Conservation (phyloP, 2,888 invertebrate species). For the Dorcus hopei region DNA sequence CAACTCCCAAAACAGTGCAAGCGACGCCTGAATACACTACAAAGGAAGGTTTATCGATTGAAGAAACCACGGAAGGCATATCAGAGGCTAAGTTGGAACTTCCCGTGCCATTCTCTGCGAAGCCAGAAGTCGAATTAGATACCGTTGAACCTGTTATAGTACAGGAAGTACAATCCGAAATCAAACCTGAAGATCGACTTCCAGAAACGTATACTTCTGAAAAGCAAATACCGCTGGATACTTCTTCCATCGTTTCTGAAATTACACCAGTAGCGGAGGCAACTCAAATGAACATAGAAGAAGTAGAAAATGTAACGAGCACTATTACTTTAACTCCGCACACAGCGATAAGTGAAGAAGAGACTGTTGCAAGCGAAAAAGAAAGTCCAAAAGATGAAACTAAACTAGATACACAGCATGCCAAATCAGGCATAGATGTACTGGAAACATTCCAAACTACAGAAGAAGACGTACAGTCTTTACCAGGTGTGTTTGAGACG, state of each 20-base stretch:
- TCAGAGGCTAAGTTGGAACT: conserved; percentile 58
- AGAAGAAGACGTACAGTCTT: conserved; percentile 53
- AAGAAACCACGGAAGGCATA: conserved; percentile 55
- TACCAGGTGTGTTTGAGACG: conserved; percentile 49
- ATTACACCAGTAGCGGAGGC: conserved; percentile 50
- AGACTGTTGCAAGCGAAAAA: conserved; percentile 22
- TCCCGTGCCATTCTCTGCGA: conserved; percentile 51
- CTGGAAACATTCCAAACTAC: conserved; percentile 42
- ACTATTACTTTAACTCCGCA: conserved; percentile 48
- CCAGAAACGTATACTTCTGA: conserved; percentile 77
- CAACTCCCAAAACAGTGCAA: conserved; percentile 50
- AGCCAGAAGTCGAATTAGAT: conserved; percentile 61
- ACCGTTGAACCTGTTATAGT: conserved; percentile 63
- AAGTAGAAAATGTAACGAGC: conserved; percentile 37
- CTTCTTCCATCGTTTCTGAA: conserved; percentile 52
- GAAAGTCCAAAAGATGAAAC: conserved; percentile 20
- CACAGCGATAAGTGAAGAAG: conserved; percentile 44
- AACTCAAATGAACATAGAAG: conserved; percentile 27
- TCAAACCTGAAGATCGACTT: conserved; percentile 72
- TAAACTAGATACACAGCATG: conserved; percentile 22
- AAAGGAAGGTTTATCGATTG: conserved; percentile 62
- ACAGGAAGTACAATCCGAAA: conserved; percentile 66
- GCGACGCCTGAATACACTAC: conserved; percentile 60
- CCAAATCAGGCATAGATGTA: conserved; percentile 38
- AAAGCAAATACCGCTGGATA: conserved; percentile 50